A percentile compares a stretch with the other conserved stretches of the same genome.
Conservation (phyloP, 2,113 vertebrate species). For the Oreocharis arfaki region DNA sequence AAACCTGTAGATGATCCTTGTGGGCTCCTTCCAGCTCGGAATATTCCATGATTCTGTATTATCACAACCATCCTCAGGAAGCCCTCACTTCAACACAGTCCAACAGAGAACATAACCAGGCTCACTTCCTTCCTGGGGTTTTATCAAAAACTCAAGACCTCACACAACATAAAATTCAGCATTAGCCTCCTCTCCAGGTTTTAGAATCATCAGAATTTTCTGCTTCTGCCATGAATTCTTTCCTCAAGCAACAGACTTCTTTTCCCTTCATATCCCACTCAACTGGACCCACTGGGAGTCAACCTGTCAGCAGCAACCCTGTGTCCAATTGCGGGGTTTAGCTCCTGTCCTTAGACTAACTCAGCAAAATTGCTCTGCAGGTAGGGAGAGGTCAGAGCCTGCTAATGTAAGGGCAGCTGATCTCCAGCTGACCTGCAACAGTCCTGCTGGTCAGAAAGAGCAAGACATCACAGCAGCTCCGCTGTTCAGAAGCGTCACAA, state of each 20-base stretch:
- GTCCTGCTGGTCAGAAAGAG: background rate
- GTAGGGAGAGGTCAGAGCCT: background rate
- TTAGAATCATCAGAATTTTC: background rate
- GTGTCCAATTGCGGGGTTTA: background rate
- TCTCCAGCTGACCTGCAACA: background rate
- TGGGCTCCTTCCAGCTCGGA: background rate
- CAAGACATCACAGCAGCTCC: background rate
- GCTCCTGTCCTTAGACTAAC: background rate
- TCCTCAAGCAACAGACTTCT: background rate
- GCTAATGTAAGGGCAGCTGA: background rate
- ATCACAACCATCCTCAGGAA: background rate
- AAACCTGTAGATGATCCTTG: background rate
- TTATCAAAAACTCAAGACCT: background rate
- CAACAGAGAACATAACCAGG: background rate
- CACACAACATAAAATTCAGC: background rate
- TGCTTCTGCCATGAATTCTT: background rate
- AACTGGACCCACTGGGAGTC: background rate
- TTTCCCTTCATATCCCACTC: background rate
- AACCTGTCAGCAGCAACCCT: background rate
- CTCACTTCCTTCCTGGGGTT: background rate
- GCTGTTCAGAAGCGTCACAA: background rate
- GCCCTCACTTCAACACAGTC: background rate
- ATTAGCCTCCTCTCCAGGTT: background rate
- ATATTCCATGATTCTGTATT: background rate
- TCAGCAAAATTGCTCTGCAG: background rate